Evolutionary conservation across 2,797 vertebrate species (phyloP).

Genomic region (Pteronotus mesoamericanus): DNA sequence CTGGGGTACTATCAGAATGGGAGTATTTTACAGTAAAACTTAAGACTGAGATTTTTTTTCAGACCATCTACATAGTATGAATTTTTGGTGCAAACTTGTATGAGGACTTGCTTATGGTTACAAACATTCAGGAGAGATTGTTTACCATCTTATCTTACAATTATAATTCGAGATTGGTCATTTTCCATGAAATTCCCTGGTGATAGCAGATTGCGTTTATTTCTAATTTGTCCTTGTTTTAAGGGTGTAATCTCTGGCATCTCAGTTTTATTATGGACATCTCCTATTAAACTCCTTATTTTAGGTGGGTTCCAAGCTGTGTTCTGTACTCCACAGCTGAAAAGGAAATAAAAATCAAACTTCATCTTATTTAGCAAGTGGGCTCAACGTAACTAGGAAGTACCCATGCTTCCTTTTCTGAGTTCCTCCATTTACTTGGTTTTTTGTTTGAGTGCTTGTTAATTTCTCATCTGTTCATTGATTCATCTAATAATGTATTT

Average conservation of each 20-base stretch:
- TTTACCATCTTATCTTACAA: neutral
- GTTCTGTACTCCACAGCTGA: neutral
- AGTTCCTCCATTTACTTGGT: neutral
- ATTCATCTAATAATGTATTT: conserved; percentile 13
- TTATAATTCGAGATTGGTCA: neutral
- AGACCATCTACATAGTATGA: neutral
- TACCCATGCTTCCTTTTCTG: neutral
- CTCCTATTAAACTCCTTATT: neutral
- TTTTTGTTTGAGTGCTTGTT: neutral
- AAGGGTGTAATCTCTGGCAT: neutral
- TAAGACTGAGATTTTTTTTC: neutral
- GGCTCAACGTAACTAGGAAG: neutral
- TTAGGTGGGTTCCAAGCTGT: neutral
- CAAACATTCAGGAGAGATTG: neutral
- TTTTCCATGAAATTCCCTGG: conserved; percentile 13
- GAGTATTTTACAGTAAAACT: neutral
- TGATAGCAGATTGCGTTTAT: neutral
- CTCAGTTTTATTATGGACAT: neutral
- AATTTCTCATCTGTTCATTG: neutral
- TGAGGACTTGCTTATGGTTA: neutral
- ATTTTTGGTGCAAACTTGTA: neutral
- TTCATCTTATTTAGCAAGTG: neutral
- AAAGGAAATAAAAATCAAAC: neutral
- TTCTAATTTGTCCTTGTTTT: neutral
- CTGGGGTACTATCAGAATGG: neutral